Conservation (phyloP, 2,888 invertebrate genomes). For the Crematogaster levior region DNA sequence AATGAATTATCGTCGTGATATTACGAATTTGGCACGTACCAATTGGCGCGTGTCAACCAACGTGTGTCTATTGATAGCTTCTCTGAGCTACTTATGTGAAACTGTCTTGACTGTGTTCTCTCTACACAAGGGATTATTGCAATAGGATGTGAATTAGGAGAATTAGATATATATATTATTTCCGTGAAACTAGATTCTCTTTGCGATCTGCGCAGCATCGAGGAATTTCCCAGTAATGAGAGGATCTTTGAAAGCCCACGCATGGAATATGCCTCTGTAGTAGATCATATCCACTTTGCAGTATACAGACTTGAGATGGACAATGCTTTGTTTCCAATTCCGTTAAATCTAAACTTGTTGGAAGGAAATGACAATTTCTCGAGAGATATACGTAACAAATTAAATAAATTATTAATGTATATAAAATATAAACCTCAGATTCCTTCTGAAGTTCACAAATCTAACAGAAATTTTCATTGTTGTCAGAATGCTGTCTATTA, state of each 20-base stretch:
- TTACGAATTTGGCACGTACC: background rate
- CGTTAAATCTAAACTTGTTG: background rate
- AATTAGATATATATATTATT: conserved; percentile 14
- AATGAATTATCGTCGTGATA: background rate
- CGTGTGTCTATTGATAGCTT: conserved; percentile 2
- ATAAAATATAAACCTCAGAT: background rate
- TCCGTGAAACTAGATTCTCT: background rate
- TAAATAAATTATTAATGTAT: background rate
- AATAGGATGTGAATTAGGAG: background rate
- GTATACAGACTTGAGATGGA: background rate
- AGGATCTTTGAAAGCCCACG: conserved; percentile 2
- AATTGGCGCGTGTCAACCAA: conserved; percentile 2
- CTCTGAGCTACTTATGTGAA: background rate
- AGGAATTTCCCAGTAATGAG: conserved; percentile 13
- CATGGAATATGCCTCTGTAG: background rate
- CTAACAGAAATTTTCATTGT: background rate
- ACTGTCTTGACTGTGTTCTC: background rate
- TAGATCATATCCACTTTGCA: background rate
- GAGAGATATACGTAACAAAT: background rate
- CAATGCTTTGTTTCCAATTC: background rate
- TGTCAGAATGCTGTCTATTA: background rate
- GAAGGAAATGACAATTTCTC: background rate
- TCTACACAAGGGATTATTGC: conserved; percentile 14
- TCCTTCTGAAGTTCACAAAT: background rate
- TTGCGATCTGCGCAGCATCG: background rate